Percentiles rank a stretch among this genome's conserved stretches.
phyloP scores from a whole-genome alignment of 1,140 invertebrate species.

The Macrotrachela quadricornifera region DNA sequence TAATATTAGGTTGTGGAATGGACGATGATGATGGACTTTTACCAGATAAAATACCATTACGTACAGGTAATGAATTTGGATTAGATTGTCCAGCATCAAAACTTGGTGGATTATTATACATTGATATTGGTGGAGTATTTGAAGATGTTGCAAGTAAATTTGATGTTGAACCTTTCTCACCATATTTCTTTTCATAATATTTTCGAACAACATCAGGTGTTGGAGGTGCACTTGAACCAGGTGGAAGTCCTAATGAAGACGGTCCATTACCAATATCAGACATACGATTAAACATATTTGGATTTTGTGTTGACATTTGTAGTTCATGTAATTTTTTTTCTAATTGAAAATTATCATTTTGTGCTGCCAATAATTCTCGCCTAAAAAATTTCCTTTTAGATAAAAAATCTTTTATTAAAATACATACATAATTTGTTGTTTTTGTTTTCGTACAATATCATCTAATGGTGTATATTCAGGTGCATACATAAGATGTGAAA shows the following conservation, averaged over 20 bases:
- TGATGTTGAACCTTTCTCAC: neutral
- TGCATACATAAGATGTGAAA: constrained; percentile 58
- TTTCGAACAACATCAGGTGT: constrained; percentile 6
- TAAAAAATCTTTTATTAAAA: neutral
- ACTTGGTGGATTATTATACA: no score
- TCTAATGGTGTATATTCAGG: constrained; percentile 67
- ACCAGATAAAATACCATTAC: no score
- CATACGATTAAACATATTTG: neutral
- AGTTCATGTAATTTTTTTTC: constrained; percentile 66
- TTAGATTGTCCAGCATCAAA: no score
- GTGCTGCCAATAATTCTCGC: constrained; percentile 54
- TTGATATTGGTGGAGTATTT: no score
- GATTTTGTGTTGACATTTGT: constrained; percentile 28
- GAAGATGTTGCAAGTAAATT: no score
- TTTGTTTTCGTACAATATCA: constrained; percentile 56
- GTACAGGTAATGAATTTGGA: no score
- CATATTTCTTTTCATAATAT: constrained; percentile 8
- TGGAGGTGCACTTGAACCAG: neutral
- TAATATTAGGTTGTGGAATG: no score
- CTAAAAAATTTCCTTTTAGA: constrained; percentile 29
- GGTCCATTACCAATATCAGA: neutral
- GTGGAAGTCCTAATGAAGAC: neutral
- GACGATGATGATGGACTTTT: no score
- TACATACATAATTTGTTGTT: constrained; percentile 58
- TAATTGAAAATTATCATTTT: constrained; percentile 60